Evolutionary conservation across 2,113 vertebrate genomes (phyloP), one percentile per base, ranked within the genome.

Genomic region (Dicrurus megarhynchus): DNA sequence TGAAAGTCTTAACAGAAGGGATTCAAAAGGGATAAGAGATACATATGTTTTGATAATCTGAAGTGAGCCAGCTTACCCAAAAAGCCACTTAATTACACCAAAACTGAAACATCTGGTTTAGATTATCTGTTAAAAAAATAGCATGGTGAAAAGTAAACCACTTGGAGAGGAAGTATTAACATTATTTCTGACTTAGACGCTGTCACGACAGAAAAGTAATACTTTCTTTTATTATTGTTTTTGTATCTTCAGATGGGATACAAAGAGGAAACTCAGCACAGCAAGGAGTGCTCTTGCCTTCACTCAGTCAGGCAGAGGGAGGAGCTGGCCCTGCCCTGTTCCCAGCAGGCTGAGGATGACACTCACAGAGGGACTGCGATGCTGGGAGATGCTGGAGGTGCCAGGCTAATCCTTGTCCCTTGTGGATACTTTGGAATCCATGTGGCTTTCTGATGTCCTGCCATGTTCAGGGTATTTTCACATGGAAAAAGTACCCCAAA

Each of bases 51-150:
- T 85, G 87, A 94, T 95, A 91, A 94, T 95, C 61, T 94, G 91
- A 93, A 95, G 87, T 57, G 70, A 95, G 87, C 42, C 85, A 93
- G 39, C 6, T 96, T 95, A 90, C 71, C 78, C 91, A 49, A 91
- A 93, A 95, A 96, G 82, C 57, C 78, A 80, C 93, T 88, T 96
- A 93, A 85, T 94, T 94, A 87, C 82, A 96, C 93, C 70, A 85
- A 67, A 86, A 94, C 50, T 91, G 59, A 83, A 97, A 93, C 95
- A 91, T 91, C 87, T 97, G 94, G 30, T 85, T 90, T 83, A 67
- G 50, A 95, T 96, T 96, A 91, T 69, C 49, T 52, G 41, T 22
- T 76, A 84, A 82, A 95, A 49, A 90, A 96, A 73, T 44, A 89
- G 35, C 10, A 93, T 26, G 19, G 78, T 83, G 82, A 80, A 91